Conservation (phyloP, 2,113 vertebrate genomes). For the Phrynocephalus versicolor region DNA sequence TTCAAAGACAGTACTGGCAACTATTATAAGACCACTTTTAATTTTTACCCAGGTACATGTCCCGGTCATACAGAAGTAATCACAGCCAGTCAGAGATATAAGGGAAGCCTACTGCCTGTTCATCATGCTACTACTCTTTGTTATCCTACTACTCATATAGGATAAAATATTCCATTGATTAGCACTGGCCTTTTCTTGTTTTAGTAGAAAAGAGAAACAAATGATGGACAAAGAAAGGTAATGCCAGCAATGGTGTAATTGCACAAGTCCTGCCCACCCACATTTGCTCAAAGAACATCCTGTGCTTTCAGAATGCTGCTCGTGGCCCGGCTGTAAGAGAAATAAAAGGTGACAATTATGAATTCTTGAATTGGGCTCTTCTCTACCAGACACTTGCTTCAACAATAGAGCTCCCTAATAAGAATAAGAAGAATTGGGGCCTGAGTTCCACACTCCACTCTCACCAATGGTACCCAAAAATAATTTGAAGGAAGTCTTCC, state of each 20-base stretch:
- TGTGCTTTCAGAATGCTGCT: background rate
- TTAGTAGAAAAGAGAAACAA: background rate
- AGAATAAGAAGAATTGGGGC: background rate
- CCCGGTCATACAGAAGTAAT: background rate
- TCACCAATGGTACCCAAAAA: background rate
- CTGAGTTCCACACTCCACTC: background rate
- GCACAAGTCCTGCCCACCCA: background rate
- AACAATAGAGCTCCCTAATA: background rate
- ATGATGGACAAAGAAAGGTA: background rate
- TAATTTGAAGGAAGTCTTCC: background rate
- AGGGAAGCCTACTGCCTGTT: background rate
- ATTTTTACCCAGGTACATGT: background rate
- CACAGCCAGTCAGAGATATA: background rate
- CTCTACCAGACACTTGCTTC: background rate
- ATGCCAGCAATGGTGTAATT: background rate
- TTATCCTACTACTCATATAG: background rate
- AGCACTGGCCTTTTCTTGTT: background rate
- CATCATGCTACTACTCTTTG: background rate
- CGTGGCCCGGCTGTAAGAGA: background rate
- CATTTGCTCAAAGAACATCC: background rate
- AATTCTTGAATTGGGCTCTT: background rate
- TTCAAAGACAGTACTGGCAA: background rate
- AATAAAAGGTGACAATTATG: background rate
- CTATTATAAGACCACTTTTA: background rate
- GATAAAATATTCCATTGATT: background rate